Percentiles rank a stretch among this genome's conserved stretches.
phyloP scores from a whole-genome alignment of 2,113 vertebrate genomes.

The Clinocottus analis region DNA sequence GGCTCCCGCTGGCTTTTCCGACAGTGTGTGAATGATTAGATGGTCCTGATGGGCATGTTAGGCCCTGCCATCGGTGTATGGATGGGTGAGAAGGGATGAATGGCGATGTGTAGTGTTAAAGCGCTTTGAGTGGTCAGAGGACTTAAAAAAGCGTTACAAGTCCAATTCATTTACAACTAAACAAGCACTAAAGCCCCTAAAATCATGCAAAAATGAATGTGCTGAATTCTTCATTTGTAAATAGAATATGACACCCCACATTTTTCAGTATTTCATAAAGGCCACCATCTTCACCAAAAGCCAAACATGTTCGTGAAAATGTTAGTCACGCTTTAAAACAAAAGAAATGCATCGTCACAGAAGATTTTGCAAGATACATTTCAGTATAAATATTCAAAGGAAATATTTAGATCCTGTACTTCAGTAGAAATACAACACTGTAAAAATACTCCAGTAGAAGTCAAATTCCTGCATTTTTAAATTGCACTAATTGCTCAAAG shows the following conservation, averaged over 20 bases:
- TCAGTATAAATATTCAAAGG: background rate
- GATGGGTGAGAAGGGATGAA: background rate
- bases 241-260: background rate
- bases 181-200: background rate
- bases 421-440: background rate
- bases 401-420: background rate
- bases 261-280: constrained; percentile 3
- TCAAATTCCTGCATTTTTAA: background rate
- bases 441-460: background rate
- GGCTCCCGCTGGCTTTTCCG: background rate
- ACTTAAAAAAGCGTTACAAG: background rate
- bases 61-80: background rate
- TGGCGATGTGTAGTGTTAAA: background rate
- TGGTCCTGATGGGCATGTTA: background rate
- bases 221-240: too few relatives aligned
- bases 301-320: background rate
- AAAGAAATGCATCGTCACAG: background rate
- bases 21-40: background rate
- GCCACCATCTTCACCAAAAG: background rate
- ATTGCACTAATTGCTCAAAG: background rate
- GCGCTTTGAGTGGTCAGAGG: background rate
- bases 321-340: background rate
- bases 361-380: constrained; percentile 7
- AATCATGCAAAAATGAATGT: background rate
- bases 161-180: background rate